Base-by-base conservation (phyloP, 2,888 invertebrate species). In the Orthosia gothica region DNA sequence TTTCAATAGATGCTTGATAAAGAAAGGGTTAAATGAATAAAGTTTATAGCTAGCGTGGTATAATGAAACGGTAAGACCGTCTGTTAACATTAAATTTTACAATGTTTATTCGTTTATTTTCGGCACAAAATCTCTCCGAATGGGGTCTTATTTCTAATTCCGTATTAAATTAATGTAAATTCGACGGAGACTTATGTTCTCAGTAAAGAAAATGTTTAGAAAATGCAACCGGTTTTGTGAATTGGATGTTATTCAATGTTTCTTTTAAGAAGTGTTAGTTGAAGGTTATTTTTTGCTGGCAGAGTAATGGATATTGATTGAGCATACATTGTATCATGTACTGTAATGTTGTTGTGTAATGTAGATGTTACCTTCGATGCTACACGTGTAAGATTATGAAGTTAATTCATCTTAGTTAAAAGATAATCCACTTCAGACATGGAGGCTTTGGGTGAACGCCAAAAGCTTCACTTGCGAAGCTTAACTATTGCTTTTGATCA, bases 41-140 rank as follows among this genome's bases (percentile, higher is more conserved):
- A 49, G 65, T 69, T 50, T n/a, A 49, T 12, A 45, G 74, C 26
- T 2, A 23, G 20, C 61, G 64, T 78, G 68, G 59, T 75, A 66
- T 82, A 85, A 73, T 86, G 52, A 68, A 64, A 72, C 69, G 58
- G 77, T 82, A 79, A 83, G 76, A 76, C 75, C 69, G 83, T 84
- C 84, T 88, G 87, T 88, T 90, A 87, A 83, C 87, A 90, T 91
- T 90, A 92, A 90, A 91, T 88, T 92, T 89, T 89, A 92, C 89
- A 88, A 88, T 91, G 91, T 92, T 92, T 92, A 91, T 90, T 85
- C 80, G 79, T 83, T 88, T 92, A 92, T 92, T 92, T 91, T 89
- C 85, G 90, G 90, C 87, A 85, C 82, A 85, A 87, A 87, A 88
- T 89, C 88, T 85, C 84, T 84, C 87, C 87, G 87, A 89, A 87